A percentile compares a stretch with the other conserved stretches of the same genome.
These are phyloP conservation scores for Himantopus leucocephalus DNA, from an alignment of 2,113 vertebrate genomes.

Conservation along the genomic window DNA sequence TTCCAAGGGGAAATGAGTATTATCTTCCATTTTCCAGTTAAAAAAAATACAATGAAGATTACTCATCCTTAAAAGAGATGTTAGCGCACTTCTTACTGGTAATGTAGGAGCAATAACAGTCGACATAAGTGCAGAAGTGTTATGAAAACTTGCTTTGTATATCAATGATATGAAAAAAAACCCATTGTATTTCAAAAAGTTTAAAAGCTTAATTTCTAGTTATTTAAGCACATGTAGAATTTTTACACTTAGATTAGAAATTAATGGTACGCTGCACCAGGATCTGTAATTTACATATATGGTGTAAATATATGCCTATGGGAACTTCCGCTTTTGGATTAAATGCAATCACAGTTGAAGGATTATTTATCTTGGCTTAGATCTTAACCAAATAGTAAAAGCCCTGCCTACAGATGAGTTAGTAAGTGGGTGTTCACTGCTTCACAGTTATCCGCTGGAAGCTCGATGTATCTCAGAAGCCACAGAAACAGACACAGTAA, in stretches of 20 bases:
- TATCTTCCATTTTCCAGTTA: conserved; percentile 17
- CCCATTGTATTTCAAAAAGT: neutral
- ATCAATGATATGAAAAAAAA: neutral
- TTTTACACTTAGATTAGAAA: neutral
- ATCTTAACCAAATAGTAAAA: neutral
- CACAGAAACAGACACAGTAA: conserved; percentile 20
- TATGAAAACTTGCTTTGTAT: neutral
- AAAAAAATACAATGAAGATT: neutral
- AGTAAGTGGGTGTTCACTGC: neutral
- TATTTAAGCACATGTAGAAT: neutral
- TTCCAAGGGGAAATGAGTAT: neutral
- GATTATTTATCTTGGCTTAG: neutral
- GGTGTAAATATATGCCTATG: neutral
- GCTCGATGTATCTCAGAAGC: neutral
- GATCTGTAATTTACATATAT: neutral
- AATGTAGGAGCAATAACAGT: neutral
- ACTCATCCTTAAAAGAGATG: neutral
- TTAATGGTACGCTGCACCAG: neutral
- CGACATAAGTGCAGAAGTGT: neutral
- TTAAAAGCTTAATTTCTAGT: neutral
- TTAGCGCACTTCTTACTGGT: neutral
- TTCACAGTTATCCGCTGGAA: neutral
- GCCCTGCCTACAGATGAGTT: neutral
- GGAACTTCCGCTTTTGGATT: neutral
- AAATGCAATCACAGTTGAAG: neutral